Percentiles rank a stretch among this genome's conserved stretches.
These are phyloP conservation scores for Carapus acus DNA, from an alignment of 2,797 vertebrate species.

Conservation along the genomic window DNA sequence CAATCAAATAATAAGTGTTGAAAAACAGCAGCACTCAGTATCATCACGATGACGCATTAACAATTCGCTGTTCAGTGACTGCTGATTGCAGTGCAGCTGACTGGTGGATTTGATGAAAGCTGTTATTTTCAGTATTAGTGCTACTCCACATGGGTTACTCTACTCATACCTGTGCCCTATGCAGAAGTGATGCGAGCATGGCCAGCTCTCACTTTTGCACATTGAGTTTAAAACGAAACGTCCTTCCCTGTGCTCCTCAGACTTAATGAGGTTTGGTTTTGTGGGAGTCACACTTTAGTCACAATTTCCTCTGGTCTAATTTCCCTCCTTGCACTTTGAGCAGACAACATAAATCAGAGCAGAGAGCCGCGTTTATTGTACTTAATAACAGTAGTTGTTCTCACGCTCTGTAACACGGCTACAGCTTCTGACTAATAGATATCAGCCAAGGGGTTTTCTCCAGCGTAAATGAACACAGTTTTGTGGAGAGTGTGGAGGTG, in stretches of 20 bases:
- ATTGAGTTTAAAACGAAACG: slow-evolving; percentile 25
- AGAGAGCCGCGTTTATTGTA: slow-evolving; percentile 55
- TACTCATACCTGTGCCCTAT: slow-evolving; percentile 8
- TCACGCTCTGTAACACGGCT: slow-evolving; percentile 43
- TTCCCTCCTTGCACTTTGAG: slow-evolving; percentile 48
- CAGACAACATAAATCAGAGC: slow-evolving; percentile 60
- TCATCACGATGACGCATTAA: slow-evolving; percentile 46
- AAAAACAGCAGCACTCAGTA: slow-evolving; percentile 12
- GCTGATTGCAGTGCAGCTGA: slow-evolving; percentile 29
- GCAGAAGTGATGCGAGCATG: slow-evolving; percentile 21
- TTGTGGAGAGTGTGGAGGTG: slow-evolving; percentile 40
- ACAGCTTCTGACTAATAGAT: slow-evolving; percentile 59
- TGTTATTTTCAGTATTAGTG: slow-evolving; percentile 17
- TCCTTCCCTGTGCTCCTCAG: slow-evolving; percentile 22
- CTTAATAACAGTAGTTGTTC: slow-evolving; percentile 57
- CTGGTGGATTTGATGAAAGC: slow-evolving; percentile 11
- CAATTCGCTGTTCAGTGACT: slow-evolving; percentile 6
- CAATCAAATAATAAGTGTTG: too few relatives aligned
- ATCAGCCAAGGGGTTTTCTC: slow-evolving; percentile 44
- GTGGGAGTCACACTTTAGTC: slow-evolving; percentile 57
- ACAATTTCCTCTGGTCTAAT: slow-evolving; percentile 60
- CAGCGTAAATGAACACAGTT: slow-evolving; percentile 32
- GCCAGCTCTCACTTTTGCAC: slow-evolving; percentile 3
- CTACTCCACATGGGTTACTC: not conserved
- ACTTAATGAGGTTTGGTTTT: slow-evolving; percentile 41